Evolutionary conservation across 2,113 vertebrate genomes (phyloP).

Genomic region (Patagioenas fasciata): DNA sequence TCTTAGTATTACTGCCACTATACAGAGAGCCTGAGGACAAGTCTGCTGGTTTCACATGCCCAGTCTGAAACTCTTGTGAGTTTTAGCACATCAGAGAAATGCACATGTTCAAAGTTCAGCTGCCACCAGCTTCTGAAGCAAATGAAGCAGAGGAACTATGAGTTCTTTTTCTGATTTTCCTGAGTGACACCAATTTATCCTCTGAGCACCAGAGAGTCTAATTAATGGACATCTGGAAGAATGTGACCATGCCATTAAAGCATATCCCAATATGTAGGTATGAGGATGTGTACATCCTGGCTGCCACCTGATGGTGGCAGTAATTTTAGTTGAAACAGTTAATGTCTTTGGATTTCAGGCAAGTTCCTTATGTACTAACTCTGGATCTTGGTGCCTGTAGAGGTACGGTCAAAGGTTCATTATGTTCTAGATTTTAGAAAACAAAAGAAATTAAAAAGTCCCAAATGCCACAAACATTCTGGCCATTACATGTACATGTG

Average conservation of each 20-base stretch:
- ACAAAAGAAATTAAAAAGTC: not conserved
- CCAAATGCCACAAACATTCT: not conserved
- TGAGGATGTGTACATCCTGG: not conserved
- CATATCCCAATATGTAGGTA: not conserved
- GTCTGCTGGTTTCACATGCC: not conserved
- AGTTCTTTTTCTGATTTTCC: too few species aligned
- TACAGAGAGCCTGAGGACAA: not conserved
- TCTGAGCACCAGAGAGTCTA: not conserved
- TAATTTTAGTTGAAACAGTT: not conserved
- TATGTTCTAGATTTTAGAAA: not conserved
- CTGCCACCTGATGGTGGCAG: not conserved
- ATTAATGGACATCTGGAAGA: not conserved
- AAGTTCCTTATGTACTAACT: not conserved
- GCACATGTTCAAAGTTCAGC: not conserved
- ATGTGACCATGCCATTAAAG: not conserved
- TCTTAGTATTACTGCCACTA: not conserved
- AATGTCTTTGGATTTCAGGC: not conserved
- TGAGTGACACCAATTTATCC: not conserved
- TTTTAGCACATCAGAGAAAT: not conserved
- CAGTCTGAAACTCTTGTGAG: not conserved
- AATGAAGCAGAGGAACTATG: not conserved
- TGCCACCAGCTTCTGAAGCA: not conserved
- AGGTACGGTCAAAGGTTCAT: not conserved
- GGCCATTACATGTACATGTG: rapidly evolving
- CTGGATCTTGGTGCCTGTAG: not conserved